A percentile compares a stretch with the other conserved stretches of the same genome.
Conservation (phyloP, 2,888 invertebrate genomes). For the Lacanobia oleracea region DNA sequence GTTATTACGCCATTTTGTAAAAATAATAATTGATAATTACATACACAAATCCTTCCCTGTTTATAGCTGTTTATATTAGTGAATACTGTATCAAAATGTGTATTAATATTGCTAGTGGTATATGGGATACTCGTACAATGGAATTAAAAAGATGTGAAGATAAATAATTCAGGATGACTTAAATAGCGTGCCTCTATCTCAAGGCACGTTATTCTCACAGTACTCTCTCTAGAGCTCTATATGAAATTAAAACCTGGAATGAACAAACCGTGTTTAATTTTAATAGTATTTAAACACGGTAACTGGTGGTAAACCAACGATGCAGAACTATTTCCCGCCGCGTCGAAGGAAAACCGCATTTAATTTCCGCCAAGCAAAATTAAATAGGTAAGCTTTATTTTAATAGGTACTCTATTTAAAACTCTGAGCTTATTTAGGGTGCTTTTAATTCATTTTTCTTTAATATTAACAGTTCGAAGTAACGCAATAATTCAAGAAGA, state of each 20-base stretch:
- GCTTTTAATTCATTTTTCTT: not conserved
- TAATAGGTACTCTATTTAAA: not conserved
- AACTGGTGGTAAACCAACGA: not conserved
- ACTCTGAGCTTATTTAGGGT: too few relatives aligned
- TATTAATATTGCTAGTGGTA: too few relatives aligned
- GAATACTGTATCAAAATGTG: too few relatives aligned
- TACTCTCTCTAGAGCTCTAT: not conserved
- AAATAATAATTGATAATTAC: too few relatives aligned
- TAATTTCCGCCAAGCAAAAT: not conserved
- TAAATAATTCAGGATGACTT: not conserved
- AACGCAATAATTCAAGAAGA: not conserved
- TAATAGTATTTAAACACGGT: conserved; percentile 2
- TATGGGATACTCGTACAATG: too few relatives aligned
- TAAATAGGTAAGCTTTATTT: not conserved
- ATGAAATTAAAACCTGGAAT: not conserved
- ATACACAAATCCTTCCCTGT: too few relatives aligned
- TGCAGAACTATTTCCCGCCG: not conserved
- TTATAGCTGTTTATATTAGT: too few relatives aligned
- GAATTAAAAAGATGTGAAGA: not conserved
- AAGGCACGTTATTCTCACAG: not conserved
- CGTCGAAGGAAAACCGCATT: conserved; percentile 7
- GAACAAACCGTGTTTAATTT: not conserved
- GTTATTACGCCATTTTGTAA: too few relatives aligned
- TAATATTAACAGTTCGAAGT: not conserved
- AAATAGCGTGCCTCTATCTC: not conserved